A percentile compares a stretch with the other conserved stretches of the same genome.
Evolutionary conservation across 2,113 vertebrate species (phyloP).

Genomic region (Barbus barbus): DNA sequence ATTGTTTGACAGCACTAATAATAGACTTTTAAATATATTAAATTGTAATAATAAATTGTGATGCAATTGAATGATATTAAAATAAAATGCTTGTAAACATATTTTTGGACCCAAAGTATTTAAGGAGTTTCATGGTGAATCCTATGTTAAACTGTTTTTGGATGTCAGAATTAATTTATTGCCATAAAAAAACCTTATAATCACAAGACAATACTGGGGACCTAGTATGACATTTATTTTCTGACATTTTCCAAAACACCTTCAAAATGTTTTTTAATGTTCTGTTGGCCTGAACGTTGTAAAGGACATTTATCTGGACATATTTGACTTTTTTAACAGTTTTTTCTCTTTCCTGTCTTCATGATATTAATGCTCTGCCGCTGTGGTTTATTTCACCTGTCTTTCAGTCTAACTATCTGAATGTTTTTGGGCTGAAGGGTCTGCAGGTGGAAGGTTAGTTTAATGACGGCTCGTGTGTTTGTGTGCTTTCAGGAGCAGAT

Average conservation of each 20-base stretch:
- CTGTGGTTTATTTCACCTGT: constrained; percentile 44
- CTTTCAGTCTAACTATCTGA: constrained; percentile 74
- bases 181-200: background rate
- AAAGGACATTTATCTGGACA: background rate
- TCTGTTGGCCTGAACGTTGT: too few species aligned
- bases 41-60: too few species aligned
- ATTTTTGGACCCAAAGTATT: too few species aligned
- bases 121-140: too few species aligned
- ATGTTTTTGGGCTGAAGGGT: constrained; percentile 72
- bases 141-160: background rate
- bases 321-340: too few species aligned
- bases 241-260: too few species aligned
- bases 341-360: constrained; percentile 21
- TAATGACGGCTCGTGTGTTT: constrained; percentile 37
- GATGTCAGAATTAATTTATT: background rate
- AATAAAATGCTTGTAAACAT: too few species aligned
- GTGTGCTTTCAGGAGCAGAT: constrained; percentile 39
- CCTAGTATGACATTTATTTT: background rate
- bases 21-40: too few species aligned
- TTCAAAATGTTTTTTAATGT: background rate
- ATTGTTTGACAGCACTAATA: too few species aligned
- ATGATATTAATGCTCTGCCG: constrained; percentile 34
- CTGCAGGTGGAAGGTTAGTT: constrained; percentile 74
- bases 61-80: too few species aligned
- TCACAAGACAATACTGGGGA: background rate